Base-by-base conservation (phyloP, 2,113 vertebrate genomes). In the Crocuta crocuta region DNA sequence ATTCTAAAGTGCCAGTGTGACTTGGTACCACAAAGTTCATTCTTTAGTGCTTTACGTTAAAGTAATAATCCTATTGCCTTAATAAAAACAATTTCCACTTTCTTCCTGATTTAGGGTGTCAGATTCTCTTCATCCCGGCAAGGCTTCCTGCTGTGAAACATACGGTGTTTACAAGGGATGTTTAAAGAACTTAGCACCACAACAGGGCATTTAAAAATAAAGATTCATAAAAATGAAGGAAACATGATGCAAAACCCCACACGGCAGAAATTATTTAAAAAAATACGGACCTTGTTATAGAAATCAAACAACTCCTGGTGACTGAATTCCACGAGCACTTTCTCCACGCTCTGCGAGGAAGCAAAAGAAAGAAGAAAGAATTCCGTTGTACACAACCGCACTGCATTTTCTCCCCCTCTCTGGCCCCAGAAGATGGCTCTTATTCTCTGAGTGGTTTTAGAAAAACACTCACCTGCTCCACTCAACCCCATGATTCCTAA, bases 281-380 rank as follows among this genome's bases (percentile, higher is more conserved):
- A 97, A 97, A 88, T 89, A 98, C 98, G 97, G 79, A 99, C 99
- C 99, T 99, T 99, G 98, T 99, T 99, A 98, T 99, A 99, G 99
- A 99, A 99, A 71, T 99, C 99, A 98, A 99, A 99, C 83, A 99
- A 99, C 98, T 99, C 99, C 98, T 99, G 98, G 98, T 99, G 99
- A 98, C 93, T 99, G 96, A 99, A 99, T 98, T 99, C 99, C 96
- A 99, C 98, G 97, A 99, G 99, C 96, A 99, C 98, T 95, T 99
- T 99, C 98, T 99, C 99, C 97, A 99, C 91, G 66, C 97, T 99
- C 99, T 99, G 97, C 55, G 98, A 98, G 95, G 50, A 93, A 98
- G 83, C 95, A 98, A 93, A 66, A 89, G 84, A 91, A 95, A 73
- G 43, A 84, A 92, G 71, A 71, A 0, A 0, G 8, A 90, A 74